Evolutionary conservation across 2,113 vertebrate species (phyloP).

Genomic region (Gadus chalcogrammus): DNA sequence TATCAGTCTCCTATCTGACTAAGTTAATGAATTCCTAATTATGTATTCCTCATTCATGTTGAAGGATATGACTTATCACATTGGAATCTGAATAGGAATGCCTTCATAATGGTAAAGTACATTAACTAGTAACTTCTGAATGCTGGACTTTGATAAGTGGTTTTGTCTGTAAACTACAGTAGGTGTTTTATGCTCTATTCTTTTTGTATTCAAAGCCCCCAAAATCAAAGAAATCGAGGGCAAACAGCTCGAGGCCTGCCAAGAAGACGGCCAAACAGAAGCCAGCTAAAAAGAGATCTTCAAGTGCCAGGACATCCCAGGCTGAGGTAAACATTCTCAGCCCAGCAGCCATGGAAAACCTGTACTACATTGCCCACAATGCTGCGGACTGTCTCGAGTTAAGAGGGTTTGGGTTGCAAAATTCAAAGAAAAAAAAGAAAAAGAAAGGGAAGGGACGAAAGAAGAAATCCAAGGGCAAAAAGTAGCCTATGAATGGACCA

Average conservation of each 20-base stretch:
- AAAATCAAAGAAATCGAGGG: slow-evolving; percentile 65
- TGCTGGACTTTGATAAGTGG: not conserved
- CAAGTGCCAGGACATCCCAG: slow-evolving; percentile 46
- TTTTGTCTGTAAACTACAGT: not conserved
- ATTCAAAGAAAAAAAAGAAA: slow-evolving; percentile 67
- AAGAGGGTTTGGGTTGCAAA: slow-evolving; percentile 79
- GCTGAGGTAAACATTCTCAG: slow-evolving; percentile 74
- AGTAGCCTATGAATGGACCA: not conserved
- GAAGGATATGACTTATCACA: slow-evolving; percentile 1
- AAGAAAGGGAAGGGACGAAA: slow-evolving; percentile 55
- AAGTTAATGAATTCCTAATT: not conserved
- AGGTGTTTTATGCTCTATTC: not conserved
- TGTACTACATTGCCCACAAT: slow-evolving; percentile 86
- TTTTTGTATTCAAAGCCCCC: slow-evolving; percentile 64
- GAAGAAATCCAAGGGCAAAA: slow-evolving; percentile 44
- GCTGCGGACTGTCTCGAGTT: slow-evolving; percentile 74
- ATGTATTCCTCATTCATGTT: slow-evolving; percentile 1
- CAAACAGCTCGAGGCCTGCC: slow-evolving; percentile 43
- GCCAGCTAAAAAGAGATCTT: slow-evolving; percentile 37
- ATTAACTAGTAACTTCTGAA: not conserved
- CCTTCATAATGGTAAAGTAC: slow-evolving; percentile 36
- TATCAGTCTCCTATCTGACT: too few species aligned
- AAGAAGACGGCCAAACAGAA: slow-evolving; percentile 56
- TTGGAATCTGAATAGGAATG: not conserved
- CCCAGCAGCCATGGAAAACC: slow-evolving; percentile 79